Base-by-base conservation (phyloP, 2,113 vertebrate species). In the Merops nubicus region DNA sequence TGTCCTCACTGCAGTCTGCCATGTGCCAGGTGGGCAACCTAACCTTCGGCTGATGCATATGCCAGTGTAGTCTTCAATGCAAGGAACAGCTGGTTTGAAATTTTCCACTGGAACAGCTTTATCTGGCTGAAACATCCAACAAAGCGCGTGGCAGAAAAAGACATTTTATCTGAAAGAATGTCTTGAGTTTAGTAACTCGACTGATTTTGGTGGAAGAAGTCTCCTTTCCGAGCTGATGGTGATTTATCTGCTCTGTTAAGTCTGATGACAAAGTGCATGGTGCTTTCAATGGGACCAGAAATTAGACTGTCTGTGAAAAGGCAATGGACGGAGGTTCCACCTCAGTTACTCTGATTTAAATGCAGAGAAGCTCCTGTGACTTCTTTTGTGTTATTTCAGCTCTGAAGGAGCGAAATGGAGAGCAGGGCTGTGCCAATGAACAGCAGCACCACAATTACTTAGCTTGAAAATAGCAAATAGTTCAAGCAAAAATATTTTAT, bases 201-300 rank as follows among this genome's bases (percentile, higher is more conserved):
- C 73, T 78, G 64, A 53, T 53, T 84, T 48, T 25, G 45, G 65
- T 45, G 62, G 76, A 84, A 77, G 67, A 31, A 84, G 85, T 53
- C 77, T 88, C 53, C 64, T 89, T 87, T 84, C 57, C 20, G 73
- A 88, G 51, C 36, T 78, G 68, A 64, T 64, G 64, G 85, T 77
- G 95, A 94, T 94, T 95, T 93, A 80, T 88, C 72, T 94, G 83
- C 88, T 80, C 82, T 70, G 33, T 77, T 94, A 94, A 81, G 64
- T 13, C 64, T 63, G 33, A 62, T 23, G 86, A 72, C 73, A 78
- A 78, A 93, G 83, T 1, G 0, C 54, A 19, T 0, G 0, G 78
- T 50, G 88, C 76, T 73, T 93, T 91, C 88, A 80, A 15, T 26
- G 83, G 76, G 68, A 93, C 68, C 85, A 89, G 85, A 83, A 93